Evolutionary conservation across 2,797 vertebrate species (phyloP), one percentile per base, ranked within the genome.

Genomic region (Pogonophryne albipinna): DNA sequence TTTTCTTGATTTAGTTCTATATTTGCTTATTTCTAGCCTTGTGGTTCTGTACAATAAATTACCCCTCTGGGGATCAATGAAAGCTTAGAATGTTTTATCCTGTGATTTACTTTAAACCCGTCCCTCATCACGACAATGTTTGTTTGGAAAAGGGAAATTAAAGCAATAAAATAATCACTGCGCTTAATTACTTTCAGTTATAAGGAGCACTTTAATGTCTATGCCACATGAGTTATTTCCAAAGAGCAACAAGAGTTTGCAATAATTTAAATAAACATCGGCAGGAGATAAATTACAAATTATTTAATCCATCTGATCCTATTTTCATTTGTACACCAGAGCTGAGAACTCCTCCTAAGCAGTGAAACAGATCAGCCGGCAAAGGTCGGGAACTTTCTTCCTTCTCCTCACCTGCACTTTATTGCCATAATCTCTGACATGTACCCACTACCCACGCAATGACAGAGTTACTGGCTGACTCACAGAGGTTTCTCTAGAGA

Each of bases 371-470:
- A 66, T 62, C 50, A 74, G n/a, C 11, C 49, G 31, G 42, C 63
- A 49, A 44, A 71, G 15, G 64, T 68, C 5, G 31, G 44, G 74
- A 72, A 72, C 47, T 7, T 57, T 78, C 53, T 16, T 70, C 41
- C 57, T 23, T 64, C 12, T 71, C 45, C 56, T 66, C 70, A 67
- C 82, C 79, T 85, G 68, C 34, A 47, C 62, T 78, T 14, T 56
- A 69, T 83, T 86, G 82, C 78, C 59, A 67, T 76, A 65, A 76
- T 71, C 64, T 78, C 17, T 56, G 61, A 70, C 82, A 80, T 49
- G 63, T 20, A 61, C 53, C 60, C 62, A 76, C 70, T n/a, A 61
- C 53, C 60, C 62, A 76, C 72, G n/a, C 76, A 69, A 31, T 20
- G 20, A 53, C 66, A 71, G 67, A 34, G 80, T 67, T 68, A 72